Evolutionary conservation across 2,888 invertebrate species (phyloP).

Genomic region (Tanypteryx hageni): DNA sequence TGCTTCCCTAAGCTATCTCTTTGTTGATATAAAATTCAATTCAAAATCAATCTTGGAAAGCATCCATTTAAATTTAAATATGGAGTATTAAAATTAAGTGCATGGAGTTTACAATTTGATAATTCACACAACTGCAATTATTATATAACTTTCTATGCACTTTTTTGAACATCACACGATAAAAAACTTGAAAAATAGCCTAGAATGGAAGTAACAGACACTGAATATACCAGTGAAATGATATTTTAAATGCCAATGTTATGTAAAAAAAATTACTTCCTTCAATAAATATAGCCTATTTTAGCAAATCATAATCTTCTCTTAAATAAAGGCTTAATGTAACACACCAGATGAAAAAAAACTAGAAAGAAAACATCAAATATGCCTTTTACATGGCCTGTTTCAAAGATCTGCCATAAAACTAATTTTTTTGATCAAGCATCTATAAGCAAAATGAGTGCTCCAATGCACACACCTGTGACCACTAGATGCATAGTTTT

Average conservation of each 20-base stretch:
- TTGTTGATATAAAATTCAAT: too few species aligned
- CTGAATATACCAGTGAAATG: neutral
- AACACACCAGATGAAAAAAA: neutral
- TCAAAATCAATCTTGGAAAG: too few species aligned
- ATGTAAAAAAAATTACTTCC: neutral
- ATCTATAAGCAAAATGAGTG: constrained; percentile 34
- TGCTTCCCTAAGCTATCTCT: too few species aligned
- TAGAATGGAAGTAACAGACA: too few species aligned
- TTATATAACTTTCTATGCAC: neutral
- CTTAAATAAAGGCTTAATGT: neutral
- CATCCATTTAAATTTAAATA: too few species aligned
- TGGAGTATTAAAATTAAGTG: too few species aligned
- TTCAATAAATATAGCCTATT: neutral
- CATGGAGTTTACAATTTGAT: too few species aligned
- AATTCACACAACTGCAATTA: neutral
- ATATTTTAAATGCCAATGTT: neutral
- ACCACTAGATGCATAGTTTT: neutral
- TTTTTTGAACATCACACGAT: too few species aligned
- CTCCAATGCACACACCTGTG: neutral
- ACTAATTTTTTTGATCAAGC: neutral
- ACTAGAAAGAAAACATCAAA: neutral
- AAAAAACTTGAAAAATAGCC: too few species aligned
- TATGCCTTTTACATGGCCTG: neutral
- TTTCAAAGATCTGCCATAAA: neutral
- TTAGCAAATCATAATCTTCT: neutral